Conservation (phyloP, 92 coral and sea anemone genomes). For the Chrysogorgia sp. region DNA sequence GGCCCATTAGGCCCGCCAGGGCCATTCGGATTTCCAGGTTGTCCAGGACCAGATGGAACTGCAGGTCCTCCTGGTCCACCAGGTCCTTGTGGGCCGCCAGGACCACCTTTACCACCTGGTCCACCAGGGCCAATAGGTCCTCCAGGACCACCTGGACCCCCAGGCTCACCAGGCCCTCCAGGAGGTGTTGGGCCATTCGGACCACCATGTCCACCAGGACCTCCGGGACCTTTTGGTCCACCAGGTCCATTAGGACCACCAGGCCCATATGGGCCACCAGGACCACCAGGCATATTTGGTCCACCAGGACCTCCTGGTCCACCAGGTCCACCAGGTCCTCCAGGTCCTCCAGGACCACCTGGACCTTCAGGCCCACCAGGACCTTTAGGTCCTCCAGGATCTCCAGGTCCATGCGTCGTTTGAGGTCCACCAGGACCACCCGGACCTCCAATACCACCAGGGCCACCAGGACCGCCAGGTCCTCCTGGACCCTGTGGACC, state of each 20-base stretch:
- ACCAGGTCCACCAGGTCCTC: slow-evolving; percentile 48
- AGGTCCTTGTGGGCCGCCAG: slow-evolving; percentile 27
- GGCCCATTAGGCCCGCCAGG: slow-evolving; percentile 68
- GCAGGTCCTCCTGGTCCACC: slow-evolving; percentile 41
- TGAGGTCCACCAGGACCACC: slow-evolving; percentile 63
- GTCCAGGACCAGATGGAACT: slow-evolving; percentile 15
- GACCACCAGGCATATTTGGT: slow-evolving; percentile 68
- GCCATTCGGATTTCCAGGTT: slow-evolving; percentile 49
- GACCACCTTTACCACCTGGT: slow-evolving; percentile 54
- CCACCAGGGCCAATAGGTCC: slow-evolving; percentile 58
- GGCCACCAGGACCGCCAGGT: slow-evolving; percentile 58
- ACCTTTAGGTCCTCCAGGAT: slow-evolving; percentile 63
- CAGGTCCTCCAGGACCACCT: slow-evolving; percentile 66
- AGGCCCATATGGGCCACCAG: slow-evolving; percentile 32
- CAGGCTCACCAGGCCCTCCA: slow-evolving; percentile 51
- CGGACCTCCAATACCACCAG: slow-evolving; percentile 27
- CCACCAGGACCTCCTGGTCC: slow-evolving; percentile 70
- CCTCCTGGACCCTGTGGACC: slow-evolving; percentile 52
- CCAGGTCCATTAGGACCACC: slow-evolving; percentile 5
- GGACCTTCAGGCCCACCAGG: slow-evolving; percentile 75
- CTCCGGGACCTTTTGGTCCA: slow-evolving; percentile 40
- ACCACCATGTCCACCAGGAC: slow-evolving; percentile 40
- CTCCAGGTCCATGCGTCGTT: slow-evolving; percentile 70
- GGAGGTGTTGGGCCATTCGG: slow-evolving; percentile 59
- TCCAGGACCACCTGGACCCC: slow-evolving; percentile 29